Evolutionary conservation across 2,888 invertebrate genomes (phyloP).

Genomic region (Meloe dianella): DNA sequence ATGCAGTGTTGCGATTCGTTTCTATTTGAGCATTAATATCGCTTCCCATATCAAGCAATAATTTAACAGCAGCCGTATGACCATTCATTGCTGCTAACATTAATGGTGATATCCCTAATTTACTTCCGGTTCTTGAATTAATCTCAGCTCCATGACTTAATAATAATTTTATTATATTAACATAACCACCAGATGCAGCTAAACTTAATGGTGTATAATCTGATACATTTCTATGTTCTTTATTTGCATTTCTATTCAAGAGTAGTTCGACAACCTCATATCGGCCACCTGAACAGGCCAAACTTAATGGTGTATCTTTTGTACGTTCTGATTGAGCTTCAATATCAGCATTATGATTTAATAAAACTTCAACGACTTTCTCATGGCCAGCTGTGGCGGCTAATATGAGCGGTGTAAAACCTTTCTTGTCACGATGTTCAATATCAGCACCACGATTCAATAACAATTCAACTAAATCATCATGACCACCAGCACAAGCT

Average conservation of each 20-base stretch:
- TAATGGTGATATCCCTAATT: constrained; percentile 96
- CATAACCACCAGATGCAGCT: constrained; percentile 98
- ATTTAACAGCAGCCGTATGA: constrained; percentile 90
- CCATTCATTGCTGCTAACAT: constrained; percentile 99
- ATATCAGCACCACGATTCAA: constrained; percentile 93
- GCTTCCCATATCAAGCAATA: constrained; percentile 95
- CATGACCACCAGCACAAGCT: constrained; percentile 96
- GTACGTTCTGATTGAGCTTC: constrained; percentile 99
- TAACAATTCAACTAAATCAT: constrained; percentile 91
- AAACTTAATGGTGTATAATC: constrained; percentile 99
- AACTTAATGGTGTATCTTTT: constrained; percentile 96
- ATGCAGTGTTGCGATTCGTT: constrained; percentile 97
- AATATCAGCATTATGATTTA: constrained; percentile 95
- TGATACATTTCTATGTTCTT: constrained; percentile 97
- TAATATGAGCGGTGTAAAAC: constrained; percentile 95
- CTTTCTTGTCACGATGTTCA: constrained; percentile 97
- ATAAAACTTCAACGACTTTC: constrained; percentile 88
- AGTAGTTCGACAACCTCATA: constrained; percentile 95
- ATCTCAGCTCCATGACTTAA: constrained; percentile 96
- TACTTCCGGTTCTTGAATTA: constrained; percentile 95
- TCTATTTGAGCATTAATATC: constrained; percentile 99
- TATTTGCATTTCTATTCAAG: constrained; percentile 89
- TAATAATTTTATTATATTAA: constrained; percentile 95
- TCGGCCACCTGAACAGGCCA: constrained; percentile 96
- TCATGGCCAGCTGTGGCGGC: constrained; percentile 97